These are phyloP conservation scores for Brachypalpus laphriformis DNA, from an alignment of 2,888 invertebrate genomes.

Conservation along the genomic window DNA sequence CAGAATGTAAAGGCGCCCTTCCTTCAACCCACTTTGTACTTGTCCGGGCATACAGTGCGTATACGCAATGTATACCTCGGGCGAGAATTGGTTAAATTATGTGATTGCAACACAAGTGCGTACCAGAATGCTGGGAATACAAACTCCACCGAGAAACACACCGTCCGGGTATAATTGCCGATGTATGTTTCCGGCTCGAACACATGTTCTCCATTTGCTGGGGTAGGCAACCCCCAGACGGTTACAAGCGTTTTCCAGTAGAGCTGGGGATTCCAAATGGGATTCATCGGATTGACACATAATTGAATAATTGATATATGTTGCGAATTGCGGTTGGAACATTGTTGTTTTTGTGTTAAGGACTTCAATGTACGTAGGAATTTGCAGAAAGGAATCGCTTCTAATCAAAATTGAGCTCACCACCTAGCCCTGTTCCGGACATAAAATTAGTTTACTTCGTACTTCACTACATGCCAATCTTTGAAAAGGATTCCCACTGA, in stretches of 20 bases:
- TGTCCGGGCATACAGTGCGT: slow-evolving; percentile 13
- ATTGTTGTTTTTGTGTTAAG: not conserved
- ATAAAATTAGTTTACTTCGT: not conserved
- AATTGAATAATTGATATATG: slow-evolving; percentile 62
- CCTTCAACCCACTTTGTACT: not conserved
- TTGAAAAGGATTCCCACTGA: slow-evolving; percentile 16
- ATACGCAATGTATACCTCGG: slow-evolving; percentile 43
- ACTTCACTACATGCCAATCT: not conserved
- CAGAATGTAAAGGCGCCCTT: not conserved
- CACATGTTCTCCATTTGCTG: slow-evolving; percentile 54
- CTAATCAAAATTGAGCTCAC: not conserved
- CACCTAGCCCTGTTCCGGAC: not conserved
- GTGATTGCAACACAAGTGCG: slow-evolving; percentile 49
- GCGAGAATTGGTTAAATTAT: slow-evolving; percentile 56
- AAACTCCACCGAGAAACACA: slow-evolving; percentile 8
- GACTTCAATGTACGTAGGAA: too few species aligned
- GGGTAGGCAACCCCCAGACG: not conserved
- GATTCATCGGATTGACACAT: slow-evolving; percentile 33
- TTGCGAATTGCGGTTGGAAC: slow-evolving; percentile 1
- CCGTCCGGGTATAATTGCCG: slow-evolving; percentile 35
- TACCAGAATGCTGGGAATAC: slow-evolving; percentile 18
- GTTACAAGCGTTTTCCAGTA: not conserved
- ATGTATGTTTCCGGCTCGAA: slow-evolving; percentile 41
- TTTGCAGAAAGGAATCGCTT: not conserved
- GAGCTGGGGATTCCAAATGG: not conserved